Base-by-base conservation (phyloP, 1,140 invertebrate genomes). In the Drosophila subpulchrella region DNA sequence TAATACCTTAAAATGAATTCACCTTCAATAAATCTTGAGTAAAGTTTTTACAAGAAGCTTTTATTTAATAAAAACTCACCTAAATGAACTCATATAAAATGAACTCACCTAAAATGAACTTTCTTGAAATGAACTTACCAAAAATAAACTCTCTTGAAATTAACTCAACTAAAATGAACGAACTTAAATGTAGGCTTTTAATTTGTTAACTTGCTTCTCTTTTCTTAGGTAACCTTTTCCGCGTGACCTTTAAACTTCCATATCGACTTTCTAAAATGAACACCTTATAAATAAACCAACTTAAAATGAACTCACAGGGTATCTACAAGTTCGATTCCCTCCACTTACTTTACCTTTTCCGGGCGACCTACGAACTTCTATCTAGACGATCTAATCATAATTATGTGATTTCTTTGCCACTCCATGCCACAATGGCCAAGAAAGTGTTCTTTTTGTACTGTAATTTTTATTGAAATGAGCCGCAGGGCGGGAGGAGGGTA, bases 391-490 rank as follows among this genome's bases (percentile, higher is more conserved):
- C 76, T 79, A 83, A 88, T 88, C 76, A 88, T 88, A 89, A 89
- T 88, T 89, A 89, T 88, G 65, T 74, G 79, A 83, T 88, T 88
- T 89, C 47, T 66, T 53, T 46, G 47, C 47, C 59, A 62, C 54
- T 48, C 32, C 32, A 36, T 11, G 48, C 50, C 47, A 72, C 47
- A 72, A 51, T 62, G 57, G 61, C 47, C 42, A 70, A 47, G 44
- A 60, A 50, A 57, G 39, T 53, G 57, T 47, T 57, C 65, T 56
- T 83, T 81, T 79, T 79, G 67, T 71, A 60, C 66, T 36, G 63
- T 83, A 88, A 88, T 86, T 72, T 79, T 72, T 88, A 88, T 88
- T 73, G 78, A 88, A 88, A 88, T 82, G 59, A 66, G 67, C 71
- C 50, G 17, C 32, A 17, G 42, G 50, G 30, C 27, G 36, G 24